Evolutionary conservation across 2,797 vertebrate species (phyloP).

Genomic region (Luscinia luscinia): DNA sequence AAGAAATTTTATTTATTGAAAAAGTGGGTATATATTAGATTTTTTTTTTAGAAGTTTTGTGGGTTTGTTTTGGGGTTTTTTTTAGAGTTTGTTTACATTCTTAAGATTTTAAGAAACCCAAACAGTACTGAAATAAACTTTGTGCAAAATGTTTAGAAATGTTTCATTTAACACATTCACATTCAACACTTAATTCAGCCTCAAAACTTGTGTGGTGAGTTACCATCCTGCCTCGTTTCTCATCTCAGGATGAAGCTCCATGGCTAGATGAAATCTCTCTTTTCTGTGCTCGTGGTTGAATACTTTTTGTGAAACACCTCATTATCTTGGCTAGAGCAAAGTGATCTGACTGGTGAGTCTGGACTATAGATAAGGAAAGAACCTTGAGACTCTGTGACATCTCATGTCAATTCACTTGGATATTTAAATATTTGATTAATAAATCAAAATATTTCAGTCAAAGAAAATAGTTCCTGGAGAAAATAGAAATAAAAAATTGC

Average conservation of each 20-base stretch:
- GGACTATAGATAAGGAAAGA: neutral
- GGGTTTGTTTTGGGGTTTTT: neutral
- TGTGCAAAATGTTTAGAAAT: neutral
- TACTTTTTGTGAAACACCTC: neutral
- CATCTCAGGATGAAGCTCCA: neutral
- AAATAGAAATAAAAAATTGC: neutral
- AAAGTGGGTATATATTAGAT: neutral
- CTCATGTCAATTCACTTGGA: neutral
- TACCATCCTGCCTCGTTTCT: neutral
- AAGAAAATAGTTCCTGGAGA: neutral
- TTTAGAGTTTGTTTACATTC: neutral
- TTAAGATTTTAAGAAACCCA: neutral
- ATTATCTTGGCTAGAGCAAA: neutral
- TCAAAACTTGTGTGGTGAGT: neutral
- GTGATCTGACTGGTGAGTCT: neutral
- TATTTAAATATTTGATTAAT: neutral
- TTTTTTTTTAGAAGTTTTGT: neutral
- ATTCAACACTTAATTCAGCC: neutral
- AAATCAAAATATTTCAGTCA: neutral
- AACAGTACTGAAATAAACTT: neutral
- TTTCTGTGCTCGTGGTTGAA: neutral
- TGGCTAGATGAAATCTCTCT: neutral
- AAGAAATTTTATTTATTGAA: neutral
- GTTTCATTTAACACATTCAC: neutral
- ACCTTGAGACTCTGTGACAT: neutral